Conservation (phyloP, 2,888 invertebrate species). For the Druceiella hillmani region DNA sequence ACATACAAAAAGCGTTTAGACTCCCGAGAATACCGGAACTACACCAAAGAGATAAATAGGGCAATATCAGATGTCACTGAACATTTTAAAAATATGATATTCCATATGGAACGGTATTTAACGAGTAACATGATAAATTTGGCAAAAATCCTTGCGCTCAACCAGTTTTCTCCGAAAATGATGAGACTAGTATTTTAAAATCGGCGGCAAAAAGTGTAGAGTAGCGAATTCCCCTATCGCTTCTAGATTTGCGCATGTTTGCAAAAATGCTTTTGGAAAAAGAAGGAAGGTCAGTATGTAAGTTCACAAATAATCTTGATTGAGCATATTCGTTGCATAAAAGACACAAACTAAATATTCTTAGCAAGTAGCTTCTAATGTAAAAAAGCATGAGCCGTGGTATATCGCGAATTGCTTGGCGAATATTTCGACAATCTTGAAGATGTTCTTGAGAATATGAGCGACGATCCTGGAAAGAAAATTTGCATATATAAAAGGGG, state of each 20-base stretch:
- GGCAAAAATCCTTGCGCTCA: conserved; percentile 20
- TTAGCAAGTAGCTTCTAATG: too few relatives aligned
- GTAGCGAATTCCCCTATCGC: conserved; percentile 20
- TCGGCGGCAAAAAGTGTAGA: conserved; percentile 18
- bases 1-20: too few relatives aligned
- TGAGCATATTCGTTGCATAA: conserved; percentile 21
- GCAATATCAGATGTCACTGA: too few relatives aligned
- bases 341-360: too few relatives aligned
- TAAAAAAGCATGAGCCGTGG: conserved; percentile 20
- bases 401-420: conserved; percentile 12
- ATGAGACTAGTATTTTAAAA: conserved; percentile 15
- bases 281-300: conserved; percentile 10
- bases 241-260: conserved; percentile 19
- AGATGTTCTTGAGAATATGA: conserved; percentile 24
- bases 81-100: too few relatives aligned
- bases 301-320: conserved; percentile 21
- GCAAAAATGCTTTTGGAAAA: conserved; percentile 19
- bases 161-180: conserved; percentile 15
- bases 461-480: conserved; percentile 30
- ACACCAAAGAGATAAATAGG: too few relatives aligned
- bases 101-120: too few relatives aligned
- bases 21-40: too few relatives aligned
- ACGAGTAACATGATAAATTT: too few relatives aligned
- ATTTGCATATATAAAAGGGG: conserved; percentile 26
- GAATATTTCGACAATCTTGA: conserved; percentile 24